Base-by-base conservation (phyloP, 2,797 vertebrate genomes). In the Vultur gryphus region DNA sequence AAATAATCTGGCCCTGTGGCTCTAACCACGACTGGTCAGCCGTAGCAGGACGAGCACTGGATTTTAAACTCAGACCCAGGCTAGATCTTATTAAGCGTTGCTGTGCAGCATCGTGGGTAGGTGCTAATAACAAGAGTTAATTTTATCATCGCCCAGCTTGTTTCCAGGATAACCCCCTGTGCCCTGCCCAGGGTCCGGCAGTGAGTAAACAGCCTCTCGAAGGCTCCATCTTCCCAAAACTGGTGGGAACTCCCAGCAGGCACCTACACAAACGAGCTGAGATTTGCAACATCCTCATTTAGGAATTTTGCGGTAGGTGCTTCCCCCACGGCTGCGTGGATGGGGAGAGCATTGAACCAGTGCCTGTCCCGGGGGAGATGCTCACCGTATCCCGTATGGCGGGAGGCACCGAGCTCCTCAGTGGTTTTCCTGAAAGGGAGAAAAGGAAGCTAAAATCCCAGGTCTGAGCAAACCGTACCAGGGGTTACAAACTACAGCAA, bases 341-440 rank as follows among this genome's bases (percentile, higher is more conserved):
- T 9, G 16, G 7, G 39, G 16, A 70, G 16, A 48, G 11, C 25
- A 16, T 1, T 7, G 13, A n/a, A 7, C 5, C 4, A 1, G 51
- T 9, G 39, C 48, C 87, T 29, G 0, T n/a, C 61, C 73, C 2
- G 0, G 35, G 18, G 64, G 29, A 69, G 58, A 84, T 48, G 59
- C 95, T 96, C 81, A 97, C 97, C 89, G 0, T 91, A 91, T 70
- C 44, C 95, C 64, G 41, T 0, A 0, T 3, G 52, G 33, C 4
- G 0, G 57, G 76, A 48, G 69, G 54, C 16, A 12, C 46, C 2
- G 5, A 67, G 43, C 28, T 33, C n/a, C 54, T 71, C 2, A 0
- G 11, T 67, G 76, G 13, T 31, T 86, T 95, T 96, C 49, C 97
- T 97, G 93, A 64, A 95, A 90, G 46, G 84, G 11, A 85, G 13